These are phyloP conservation scores for Notechis scutatus DNA, from an alignment of 2,113 vertebrate genomes.

Conservation along the genomic window DNA sequence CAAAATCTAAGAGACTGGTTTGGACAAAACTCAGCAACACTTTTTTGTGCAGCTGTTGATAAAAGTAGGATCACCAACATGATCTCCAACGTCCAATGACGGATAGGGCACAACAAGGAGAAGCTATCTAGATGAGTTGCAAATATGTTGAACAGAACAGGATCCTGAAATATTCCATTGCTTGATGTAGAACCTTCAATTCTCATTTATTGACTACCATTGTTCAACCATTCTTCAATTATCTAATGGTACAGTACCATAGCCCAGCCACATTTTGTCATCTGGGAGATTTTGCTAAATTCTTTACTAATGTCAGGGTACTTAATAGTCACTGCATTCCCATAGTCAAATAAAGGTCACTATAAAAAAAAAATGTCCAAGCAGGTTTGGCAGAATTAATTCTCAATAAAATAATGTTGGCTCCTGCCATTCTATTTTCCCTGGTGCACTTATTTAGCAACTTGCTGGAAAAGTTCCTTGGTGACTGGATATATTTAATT, in stretches of 20 bases:
- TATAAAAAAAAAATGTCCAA: not conserved
- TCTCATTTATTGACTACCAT: not conserved
- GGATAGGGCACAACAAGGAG: no score
- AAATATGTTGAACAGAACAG: not conserved
- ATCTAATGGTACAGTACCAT: not conserved
- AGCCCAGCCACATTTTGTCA: not conserved
- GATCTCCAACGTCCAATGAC: no score
- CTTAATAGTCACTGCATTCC: not conserved
- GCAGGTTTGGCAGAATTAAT: not conserved
- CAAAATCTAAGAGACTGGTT: no score
- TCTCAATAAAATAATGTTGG: not conserved
- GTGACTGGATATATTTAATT: not conserved
- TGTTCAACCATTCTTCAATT: not conserved
- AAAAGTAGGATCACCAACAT: no score
- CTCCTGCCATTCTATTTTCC: not conserved
- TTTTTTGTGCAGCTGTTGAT: no score
- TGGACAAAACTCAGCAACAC: no score
- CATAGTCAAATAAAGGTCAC: not conserved
- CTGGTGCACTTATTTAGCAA: not conserved
- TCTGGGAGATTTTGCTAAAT: not conserved
- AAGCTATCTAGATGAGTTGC: not conserved
- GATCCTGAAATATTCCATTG: not conserved
- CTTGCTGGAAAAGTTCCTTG: not conserved
- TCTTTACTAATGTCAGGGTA: not conserved
- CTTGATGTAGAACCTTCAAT: not conserved